A percentile compares a stretch with the other conserved stretches of the same genome.
These are phyloP conservation scores for Eurypyga helias DNA, from an alignment of 2,113 vertebrate species.

Conservation along the genomic window DNA sequence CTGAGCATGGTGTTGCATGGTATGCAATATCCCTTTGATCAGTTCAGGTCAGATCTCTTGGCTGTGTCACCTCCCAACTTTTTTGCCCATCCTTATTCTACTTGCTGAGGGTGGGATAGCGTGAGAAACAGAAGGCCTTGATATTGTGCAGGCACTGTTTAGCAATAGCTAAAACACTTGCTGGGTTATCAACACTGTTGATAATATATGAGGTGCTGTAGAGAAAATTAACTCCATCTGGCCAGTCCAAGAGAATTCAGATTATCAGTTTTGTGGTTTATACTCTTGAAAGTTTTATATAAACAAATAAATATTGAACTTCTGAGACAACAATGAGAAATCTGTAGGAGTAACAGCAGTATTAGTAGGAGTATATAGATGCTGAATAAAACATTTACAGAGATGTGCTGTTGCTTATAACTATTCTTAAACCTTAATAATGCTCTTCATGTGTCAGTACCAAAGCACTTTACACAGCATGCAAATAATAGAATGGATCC, in stretches of 20 bases:
- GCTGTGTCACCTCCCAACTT: accelerated
- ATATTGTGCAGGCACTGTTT: accelerated
- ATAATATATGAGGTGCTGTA: background rate
- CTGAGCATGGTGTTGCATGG: background rate
- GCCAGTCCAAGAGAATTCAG: background rate
- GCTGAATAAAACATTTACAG: background rate
- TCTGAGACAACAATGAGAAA: background rate
- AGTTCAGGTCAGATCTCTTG: accelerated
- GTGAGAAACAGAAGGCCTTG: background rate
- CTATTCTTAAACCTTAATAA: background rate
- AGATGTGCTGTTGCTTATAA: background rate
- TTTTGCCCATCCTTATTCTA: background rate
- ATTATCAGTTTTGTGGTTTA: background rate
- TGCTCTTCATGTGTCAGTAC: background rate
- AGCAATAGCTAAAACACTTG: background rate
- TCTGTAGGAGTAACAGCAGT: background rate
- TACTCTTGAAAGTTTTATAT: background rate
- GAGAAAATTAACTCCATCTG: background rate
- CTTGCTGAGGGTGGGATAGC: background rate
- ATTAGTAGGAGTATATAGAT: background rate
- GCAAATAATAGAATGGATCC: background rate
- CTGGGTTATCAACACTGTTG: background rate
- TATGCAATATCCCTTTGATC: background rate
- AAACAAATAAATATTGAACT: background rate
- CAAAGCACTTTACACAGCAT: background rate